Evolutionary conservation across 2,797 vertebrate genomes (phyloP), one percentile per base, ranked within the genome.

Genomic region (Simalia tracyae): DNA sequence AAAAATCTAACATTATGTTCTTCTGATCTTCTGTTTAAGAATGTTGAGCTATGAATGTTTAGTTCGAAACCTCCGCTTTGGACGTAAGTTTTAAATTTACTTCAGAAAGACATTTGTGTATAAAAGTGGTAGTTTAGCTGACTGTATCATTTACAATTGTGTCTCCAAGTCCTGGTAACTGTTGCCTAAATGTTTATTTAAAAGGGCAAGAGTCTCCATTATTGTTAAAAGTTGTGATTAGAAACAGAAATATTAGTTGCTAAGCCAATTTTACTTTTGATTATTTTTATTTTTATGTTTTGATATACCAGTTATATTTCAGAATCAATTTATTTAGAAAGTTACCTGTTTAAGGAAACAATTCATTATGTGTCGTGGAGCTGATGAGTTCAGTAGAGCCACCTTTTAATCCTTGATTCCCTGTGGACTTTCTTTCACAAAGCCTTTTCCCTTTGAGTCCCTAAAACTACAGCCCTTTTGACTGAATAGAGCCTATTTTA

Each of bases 401-500:
- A 97, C 97, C 97, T 98, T 98, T 97, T 97, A 98, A 98, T 98
- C 98, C 97, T 96, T 92, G 97, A 97, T 97, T 98, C 97, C 97
- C 97, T 96, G 95, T 97, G 97, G 97, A 97, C 97, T 98, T 98
- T 97, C 97, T 97, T 98, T 98, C 97, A 97, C 96, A 98, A 97
- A 97, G 97, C 98, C 94, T 97, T 98, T 98, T 96, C 97, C 97
- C 97, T 97, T 97, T 97, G 97, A 98, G 97, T 98, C 97, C 95
- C 97, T 97, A 97, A 97, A 97, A 97, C 98, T 98, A 98, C 96
- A 97, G 97, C 98, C 98, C 97, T 97, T 97, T 98, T 97, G 97
- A 97, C 97, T 98, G 97, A 98, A 98, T 98, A 97, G 98, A 97
- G 97, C 98, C 98, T 98, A 98, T 98, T 98, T 98, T 98, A 98